Evolutionary conservation across 2,113 vertebrate species (phyloP).

Genomic region (Ahaetulla prasina): DNA sequence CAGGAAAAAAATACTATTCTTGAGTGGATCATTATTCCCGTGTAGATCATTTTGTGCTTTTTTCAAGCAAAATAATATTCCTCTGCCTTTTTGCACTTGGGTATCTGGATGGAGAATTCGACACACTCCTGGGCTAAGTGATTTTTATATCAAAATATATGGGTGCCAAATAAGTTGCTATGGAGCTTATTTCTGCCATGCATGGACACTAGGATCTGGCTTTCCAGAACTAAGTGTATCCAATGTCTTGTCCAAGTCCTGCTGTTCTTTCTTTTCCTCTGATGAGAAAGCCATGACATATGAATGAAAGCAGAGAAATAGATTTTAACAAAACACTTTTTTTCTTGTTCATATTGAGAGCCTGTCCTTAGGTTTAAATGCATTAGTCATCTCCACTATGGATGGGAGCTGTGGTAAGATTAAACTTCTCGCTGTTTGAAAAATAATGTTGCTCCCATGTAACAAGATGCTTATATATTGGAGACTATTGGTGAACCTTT

Average conservation of each 20-base stretch:
- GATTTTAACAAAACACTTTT: conserved; percentile 64
- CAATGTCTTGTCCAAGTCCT: neutral
- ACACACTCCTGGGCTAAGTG: neutral
- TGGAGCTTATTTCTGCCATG: neutral
- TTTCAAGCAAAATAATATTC: neutral
- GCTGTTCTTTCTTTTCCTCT: neutral
- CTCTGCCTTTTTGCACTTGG: neutral
- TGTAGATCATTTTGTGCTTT: neutral
- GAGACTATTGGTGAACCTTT: conserved; percentile 77
- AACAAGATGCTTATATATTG: conserved; percentile 82
- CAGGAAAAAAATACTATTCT: neutral
- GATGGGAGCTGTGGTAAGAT: conserved; percentile 74
- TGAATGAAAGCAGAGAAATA: conserved; percentile 48
- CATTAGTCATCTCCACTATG: conserved; percentile 75
- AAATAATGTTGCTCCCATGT: conserved; percentile 74
- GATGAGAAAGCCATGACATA: neutral
- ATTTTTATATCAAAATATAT: neutral
- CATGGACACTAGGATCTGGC: neutral
- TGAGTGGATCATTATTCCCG: neutral
- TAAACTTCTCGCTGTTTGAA: conserved; percentile 73
- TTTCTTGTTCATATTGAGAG: conserved; percentile 66
- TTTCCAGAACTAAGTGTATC: neutral
- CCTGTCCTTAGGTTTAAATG: conserved; percentile 68
- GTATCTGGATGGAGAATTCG: neutral
- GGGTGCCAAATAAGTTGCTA: neutral